These are phyloP conservation scores for Hesperophylax magnus DNA, from an alignment of 1,140 invertebrate genomes.

Conservation along the genomic window DNA sequence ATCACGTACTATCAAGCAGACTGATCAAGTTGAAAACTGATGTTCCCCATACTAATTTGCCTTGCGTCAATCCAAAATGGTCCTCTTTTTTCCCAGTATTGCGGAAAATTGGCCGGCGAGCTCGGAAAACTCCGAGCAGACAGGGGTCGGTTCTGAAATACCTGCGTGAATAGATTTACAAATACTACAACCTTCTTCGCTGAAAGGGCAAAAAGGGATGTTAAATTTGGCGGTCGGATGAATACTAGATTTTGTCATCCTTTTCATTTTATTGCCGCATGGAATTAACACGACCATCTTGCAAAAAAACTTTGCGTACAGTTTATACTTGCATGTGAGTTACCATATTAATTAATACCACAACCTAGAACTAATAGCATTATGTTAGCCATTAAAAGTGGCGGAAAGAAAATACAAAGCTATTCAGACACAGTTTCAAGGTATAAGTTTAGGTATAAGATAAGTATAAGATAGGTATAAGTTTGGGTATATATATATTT, in stretches of 20 bases:
- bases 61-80: slow-evolving; percentile 16
- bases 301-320: no score
- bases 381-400: no score
- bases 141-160: neutral
- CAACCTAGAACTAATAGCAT: no score
- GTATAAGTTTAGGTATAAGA: no score
- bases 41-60: slow-evolving; percentile 19
- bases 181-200: neutral
- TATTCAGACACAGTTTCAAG: no score
- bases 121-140: neutral
- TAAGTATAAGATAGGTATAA: no score
- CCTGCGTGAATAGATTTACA: slow-evolving; percentile 22
- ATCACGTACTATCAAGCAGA: slow-evolving; percentile 6
- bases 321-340: no score
- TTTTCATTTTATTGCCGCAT: neutral
- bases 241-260: neutral
- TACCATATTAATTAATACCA: no score
- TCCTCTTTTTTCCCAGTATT: neutral
- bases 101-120: slow-evolving; percentile 25
- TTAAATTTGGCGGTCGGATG: neutral
- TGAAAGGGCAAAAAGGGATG: slow-evolving; percentile 5
- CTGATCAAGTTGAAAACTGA: slow-evolving; percentile 21
- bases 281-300: no score
- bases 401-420: no score
- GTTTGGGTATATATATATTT: no score